These are phyloP conservation scores for Solenopsis invicta DNA, from an alignment of 1,140 invertebrate genomes.

Conservation along the genomic window DNA sequence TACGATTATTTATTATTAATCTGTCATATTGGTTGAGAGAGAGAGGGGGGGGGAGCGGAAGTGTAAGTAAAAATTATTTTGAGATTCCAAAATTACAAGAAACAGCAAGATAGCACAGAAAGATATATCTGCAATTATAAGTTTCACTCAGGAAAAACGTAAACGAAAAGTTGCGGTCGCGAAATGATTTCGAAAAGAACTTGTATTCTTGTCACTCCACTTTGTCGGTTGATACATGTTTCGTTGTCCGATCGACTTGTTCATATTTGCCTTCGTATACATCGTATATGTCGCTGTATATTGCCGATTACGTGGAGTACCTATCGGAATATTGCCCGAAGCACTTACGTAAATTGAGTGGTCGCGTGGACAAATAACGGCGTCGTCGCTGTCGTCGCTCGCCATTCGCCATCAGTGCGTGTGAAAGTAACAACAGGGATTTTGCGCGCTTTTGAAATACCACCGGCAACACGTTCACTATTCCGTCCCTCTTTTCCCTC, in stretches of 20 bases:
- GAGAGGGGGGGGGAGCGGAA: too few relatives aligned
- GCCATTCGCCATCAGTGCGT: slow-evolving; percentile 23
- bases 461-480: slow-evolving; percentile 30
- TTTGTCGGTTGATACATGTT: slow-evolving; percentile 38
- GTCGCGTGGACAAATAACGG: slow-evolving; percentile 59
- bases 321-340: slow-evolving; percentile 59
- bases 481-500: background rate
- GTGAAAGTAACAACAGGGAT: slow-evolving; percentile 57
- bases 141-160: background rate
- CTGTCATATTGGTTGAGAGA: background rate
- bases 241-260: slow-evolving; percentile 43
- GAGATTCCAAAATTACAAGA: background rate
- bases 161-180: background rate
- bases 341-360: slow-evolving; percentile 65
- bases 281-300: slow-evolving; percentile 5
- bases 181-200: background rate
- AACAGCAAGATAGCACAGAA: background rate
- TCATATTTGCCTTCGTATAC: slow-evolving; percentile 48
- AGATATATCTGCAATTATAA: background rate
- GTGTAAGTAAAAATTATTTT: background rate
- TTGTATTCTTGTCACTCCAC: slow-evolving; percentile 16
- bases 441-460: slow-evolving; percentile 60
- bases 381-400: slow-evolving; percentile 42
- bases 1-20: background rate
- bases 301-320: slow-evolving; percentile 53